Conservation (phyloP, 2,888 invertebrate species). For the Phymatocera aterrima region DNA sequence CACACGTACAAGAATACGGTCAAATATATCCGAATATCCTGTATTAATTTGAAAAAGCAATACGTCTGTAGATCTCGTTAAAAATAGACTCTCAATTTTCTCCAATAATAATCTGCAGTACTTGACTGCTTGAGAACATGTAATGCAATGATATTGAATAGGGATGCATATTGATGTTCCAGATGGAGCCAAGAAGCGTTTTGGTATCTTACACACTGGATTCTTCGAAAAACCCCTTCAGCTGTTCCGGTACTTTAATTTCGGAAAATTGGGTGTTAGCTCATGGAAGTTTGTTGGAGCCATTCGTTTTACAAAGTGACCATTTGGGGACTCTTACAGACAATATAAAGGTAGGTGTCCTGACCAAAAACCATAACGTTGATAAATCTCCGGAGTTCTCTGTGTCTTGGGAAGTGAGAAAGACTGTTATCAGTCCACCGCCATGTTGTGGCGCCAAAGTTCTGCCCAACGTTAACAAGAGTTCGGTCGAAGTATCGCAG, state of each 20-base stretch:
- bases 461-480: slow-evolving; percentile 21
- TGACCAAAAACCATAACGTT: not conserved
- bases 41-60: not conserved
- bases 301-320: slow-evolving; percentile 74
- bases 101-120: not conserved
- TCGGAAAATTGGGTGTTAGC: slow-evolving; percentile 77
- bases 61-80: not conserved
- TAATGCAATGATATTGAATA: not conserved
- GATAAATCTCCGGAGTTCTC: slow-evolving; percentile 16
- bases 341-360: not conserved
- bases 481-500: not conserved
- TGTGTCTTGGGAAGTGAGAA: slow-evolving; percentile 3
- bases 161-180: slow-evolving; percentile 20
- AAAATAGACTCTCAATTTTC: slow-evolving; percentile 9
- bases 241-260: slow-evolving; percentile 77
- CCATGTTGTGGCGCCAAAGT: slow-evolving; percentile 33
- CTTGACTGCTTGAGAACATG: slow-evolving; percentile 4
- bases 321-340: slow-evolving; percentile 54
- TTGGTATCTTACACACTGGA: slow-evolving; percentile 76
- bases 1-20: not conserved
- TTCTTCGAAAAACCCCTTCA: slow-evolving; percentile 64
- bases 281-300: slow-evolving; percentile 76
- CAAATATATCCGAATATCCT: not conserved
- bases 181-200: slow-evolving; percentile 76
- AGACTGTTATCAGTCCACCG: not conserved